Conservation (phyloP, 2,113 vertebrate genomes). For the Burhinus oedicnemus region DNA sequence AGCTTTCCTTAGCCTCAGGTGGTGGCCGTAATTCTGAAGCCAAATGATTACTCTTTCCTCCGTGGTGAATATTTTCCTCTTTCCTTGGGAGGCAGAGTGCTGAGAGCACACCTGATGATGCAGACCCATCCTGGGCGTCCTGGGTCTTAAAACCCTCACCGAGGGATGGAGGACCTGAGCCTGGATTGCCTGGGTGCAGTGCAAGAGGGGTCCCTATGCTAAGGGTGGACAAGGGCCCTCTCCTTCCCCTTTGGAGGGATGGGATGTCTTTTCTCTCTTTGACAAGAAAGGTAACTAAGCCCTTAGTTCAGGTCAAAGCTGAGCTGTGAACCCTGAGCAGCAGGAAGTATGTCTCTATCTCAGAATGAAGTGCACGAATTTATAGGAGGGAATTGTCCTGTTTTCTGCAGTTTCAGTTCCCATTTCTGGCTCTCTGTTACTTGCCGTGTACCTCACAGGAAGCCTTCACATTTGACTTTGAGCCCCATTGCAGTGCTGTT, state of each 20-base stretch:
- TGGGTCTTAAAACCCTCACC: neutral
- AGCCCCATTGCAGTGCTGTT: neutral
- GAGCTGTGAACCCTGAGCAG: neutral
- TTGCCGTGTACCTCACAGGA: neutral
- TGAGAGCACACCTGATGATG: neutral
- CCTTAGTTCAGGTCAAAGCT: neutral
- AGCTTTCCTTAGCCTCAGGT: neutral
- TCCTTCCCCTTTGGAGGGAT: neutral
- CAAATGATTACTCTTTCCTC: neutral
- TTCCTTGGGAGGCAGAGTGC: neutral
- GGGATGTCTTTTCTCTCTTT: neutral
- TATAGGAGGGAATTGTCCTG: neutral
- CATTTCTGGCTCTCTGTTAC: neutral
- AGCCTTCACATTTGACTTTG: neutral
- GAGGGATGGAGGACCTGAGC: neutral
- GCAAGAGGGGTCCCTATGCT: neutral
- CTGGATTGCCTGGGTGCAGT: neutral
- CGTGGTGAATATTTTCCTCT: neutral
- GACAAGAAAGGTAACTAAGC: neutral
- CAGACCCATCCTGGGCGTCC: neutral
- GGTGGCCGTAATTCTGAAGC: neutral
- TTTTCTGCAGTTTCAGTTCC: neutral
- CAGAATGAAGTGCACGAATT: neutral
- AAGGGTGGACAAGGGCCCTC: neutral
- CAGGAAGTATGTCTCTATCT: rapidly evolving